phyloP scores from a whole-genome alignment of 2,888 invertebrate species.

The Chrysolina oricalcia region DNA sequence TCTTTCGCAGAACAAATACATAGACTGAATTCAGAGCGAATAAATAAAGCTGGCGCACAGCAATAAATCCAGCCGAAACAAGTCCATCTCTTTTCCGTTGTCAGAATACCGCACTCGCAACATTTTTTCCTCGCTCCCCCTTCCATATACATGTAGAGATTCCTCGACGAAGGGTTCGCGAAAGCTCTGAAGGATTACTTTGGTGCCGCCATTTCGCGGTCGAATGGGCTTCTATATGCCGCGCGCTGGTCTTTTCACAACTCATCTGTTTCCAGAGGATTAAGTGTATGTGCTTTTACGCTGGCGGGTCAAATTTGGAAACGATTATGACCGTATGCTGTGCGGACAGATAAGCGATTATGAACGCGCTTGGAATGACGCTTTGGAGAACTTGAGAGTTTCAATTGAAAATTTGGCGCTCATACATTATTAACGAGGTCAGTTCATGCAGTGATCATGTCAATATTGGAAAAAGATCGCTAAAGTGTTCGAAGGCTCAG shows the following conservation, averaged over 20 bases:
- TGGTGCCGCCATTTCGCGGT: conserved; percentile 38
- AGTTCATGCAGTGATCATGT: too few species aligned
- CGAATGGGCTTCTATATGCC: conserved; percentile 37
- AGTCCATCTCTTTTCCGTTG: background rate
- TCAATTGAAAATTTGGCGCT: background rate
- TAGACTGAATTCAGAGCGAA: background rate
- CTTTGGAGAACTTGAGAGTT: background rate
- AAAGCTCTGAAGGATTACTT: conserved; percentile 45
- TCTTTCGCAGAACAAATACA: background rate
- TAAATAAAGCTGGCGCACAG: background rate
- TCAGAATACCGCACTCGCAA: conserved; percentile 1
- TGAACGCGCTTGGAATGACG: background rate
- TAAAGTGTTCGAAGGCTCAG: too few species aligned
- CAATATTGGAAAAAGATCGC: too few species aligned
- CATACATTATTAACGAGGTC: too few species aligned
- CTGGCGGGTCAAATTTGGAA: conserved; percentile 10
- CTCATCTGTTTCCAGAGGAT: conserved; percentile 39
- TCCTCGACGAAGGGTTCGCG: conserved; percentile 31
- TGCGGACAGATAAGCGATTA: conserved; percentile 10
- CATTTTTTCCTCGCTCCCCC: background rate
- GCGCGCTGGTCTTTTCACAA: conserved; percentile 36
- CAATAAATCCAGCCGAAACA: background rate
- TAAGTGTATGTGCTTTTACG: conserved; percentile 34
- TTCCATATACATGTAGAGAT: background rate
- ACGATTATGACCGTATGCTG: conserved; percentile 17